phyloP scores from a whole-genome alignment of 2,888 invertebrate genomes.

The Scaptomyza caliginosa region DNA sequence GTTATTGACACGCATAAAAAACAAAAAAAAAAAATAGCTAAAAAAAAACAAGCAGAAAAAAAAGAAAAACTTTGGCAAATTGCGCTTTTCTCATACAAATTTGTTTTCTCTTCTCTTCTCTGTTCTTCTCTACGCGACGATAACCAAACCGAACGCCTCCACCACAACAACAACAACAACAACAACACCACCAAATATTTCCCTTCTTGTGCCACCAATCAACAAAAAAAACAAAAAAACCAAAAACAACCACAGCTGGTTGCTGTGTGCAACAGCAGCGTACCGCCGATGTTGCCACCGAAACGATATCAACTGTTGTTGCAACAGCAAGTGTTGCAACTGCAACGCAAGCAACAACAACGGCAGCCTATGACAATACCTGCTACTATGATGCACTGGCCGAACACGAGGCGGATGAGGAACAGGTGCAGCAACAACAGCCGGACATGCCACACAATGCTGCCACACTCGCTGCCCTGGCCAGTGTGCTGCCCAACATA shows the following conservation, averaged over 20 bases:
- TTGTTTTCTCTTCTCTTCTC: slow-evolving; percentile 79
- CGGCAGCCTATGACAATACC: slow-evolving; percentile 63
- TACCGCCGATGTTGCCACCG: slow-evolving; percentile 14
- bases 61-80: slow-evolving; percentile 32
- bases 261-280: slow-evolving; percentile 10
- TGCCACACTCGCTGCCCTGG: slow-evolving; percentile 57
- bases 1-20: slow-evolving; percentile 13
- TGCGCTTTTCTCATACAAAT: slow-evolving; percentile 83
- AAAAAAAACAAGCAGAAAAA: slow-evolving; percentile 35
- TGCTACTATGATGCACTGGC: slow-evolving; percentile 80
- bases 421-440: slow-evolving; percentile 29
- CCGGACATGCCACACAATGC: slow-evolving; percentile 4
- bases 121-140: slow-evolving; percentile 60
- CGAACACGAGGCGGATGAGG: slow-evolving; percentile 67
- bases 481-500: slow-evolving; percentile 76
- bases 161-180: slow-evolving; percentile 3
- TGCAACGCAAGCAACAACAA: slow-evolving; percentile 11
- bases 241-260: slow-evolving; percentile 1
- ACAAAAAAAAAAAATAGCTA: slow-evolving; percentile 21
- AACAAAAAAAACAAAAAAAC: no score
- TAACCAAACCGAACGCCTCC: slow-evolving; percentile 6
- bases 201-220: slow-evolving; percentile 16
- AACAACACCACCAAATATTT: not conserved
- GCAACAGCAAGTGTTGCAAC: not conserved
- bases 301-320: slow-evolving; percentile 18